These are phyloP conservation scores for Dermolepida albohirtum DNA, from an alignment of 2,888 invertebrate species.

Conservation along the genomic window DNA sequence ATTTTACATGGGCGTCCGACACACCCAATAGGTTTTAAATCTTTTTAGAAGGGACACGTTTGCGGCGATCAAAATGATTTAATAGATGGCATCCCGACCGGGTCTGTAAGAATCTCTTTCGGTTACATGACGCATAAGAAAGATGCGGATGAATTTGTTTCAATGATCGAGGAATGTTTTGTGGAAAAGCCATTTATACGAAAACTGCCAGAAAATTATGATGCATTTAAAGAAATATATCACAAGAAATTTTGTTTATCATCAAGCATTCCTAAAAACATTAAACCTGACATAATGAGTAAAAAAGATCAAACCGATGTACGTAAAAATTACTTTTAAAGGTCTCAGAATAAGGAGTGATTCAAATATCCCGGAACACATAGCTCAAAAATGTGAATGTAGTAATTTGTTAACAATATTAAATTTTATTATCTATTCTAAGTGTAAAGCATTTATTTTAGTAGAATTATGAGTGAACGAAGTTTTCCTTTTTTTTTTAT, in stretches of 20 bases:
- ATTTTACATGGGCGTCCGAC: background rate
- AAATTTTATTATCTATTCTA: too few species aligned
- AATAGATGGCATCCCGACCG: conserved; percentile 88
- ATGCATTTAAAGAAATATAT: conserved; percentile 25
- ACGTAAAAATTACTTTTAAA: too few species aligned
- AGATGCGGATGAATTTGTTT: conserved; percentile 78
- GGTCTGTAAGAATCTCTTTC: conserved; percentile 91
- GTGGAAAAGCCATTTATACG: conserved; percentile 66
- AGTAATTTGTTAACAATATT: background rate
- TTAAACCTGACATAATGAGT: background rate
- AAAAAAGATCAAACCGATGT: background rate
- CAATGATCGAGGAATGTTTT: conserved; percentile 83
- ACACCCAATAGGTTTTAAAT: conserved; percentile 22
- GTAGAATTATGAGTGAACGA: too few species aligned
- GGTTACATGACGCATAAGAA: conserved; percentile 86
- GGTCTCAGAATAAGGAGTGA: too few species aligned
- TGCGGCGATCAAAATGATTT: conserved; percentile 92
- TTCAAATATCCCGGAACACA: too few species aligned
- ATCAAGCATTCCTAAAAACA: background rate
- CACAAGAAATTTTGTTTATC: conserved; percentile 32
- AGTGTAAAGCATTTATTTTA: too few species aligned
- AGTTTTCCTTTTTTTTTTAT: too few species aligned
- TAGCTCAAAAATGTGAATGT: too few species aligned
- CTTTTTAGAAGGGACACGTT: conserved; percentile 80
- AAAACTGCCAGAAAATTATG: conserved; percentile 53